These are phyloP conservation scores for Sebastes goodei DNA, from an alignment of 2,797 vertebrate species.

Conservation along the genomic window DNA sequence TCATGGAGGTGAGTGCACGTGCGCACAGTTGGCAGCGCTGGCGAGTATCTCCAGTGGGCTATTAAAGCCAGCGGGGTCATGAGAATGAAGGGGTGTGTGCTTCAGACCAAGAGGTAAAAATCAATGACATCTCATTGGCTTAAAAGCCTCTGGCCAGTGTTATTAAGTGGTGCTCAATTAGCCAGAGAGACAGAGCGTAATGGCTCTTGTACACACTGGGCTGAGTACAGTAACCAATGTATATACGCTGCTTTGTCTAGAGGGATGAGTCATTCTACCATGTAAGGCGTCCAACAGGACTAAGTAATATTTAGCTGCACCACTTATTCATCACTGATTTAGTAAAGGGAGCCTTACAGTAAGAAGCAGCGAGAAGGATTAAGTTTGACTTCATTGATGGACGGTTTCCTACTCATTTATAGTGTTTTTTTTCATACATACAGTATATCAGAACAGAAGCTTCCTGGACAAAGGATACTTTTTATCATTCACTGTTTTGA, in stretches of 20 bases:
- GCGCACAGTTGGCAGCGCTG: constrained; percentile 48
- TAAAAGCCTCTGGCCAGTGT: constrained; percentile 75
- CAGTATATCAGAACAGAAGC: neutral
- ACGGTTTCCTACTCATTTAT: neutral
- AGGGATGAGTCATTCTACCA: constrained; percentile 37
- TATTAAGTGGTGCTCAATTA: constrained; percentile 79
- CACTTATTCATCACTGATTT: constrained; percentile 3
- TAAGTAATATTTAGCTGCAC: neutral
- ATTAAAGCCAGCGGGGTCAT: constrained; percentile 61
- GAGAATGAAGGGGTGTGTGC: constrained; percentile 42
- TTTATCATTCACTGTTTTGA: neutral
- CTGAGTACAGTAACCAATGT: constrained; percentile 44
- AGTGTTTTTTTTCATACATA: neutral
- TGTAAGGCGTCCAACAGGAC: constrained; percentile 7
- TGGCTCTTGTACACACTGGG: constrained; percentile 41
- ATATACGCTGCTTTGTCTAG: constrained; percentile 9
- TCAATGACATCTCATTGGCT: constrained; percentile 81
- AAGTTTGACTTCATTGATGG: neutral
- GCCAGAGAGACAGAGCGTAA: constrained; percentile 52
- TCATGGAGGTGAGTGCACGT: constrained; percentile 53
- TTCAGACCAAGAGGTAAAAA: constrained; percentile 65
- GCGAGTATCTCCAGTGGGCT: constrained; percentile 55
- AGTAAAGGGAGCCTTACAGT: neutral
- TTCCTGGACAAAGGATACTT: neutral
- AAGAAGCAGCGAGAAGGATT: neutral